Conservation (phyloP, 2,113 vertebrate genomes). For the Garra rufa region DNA sequence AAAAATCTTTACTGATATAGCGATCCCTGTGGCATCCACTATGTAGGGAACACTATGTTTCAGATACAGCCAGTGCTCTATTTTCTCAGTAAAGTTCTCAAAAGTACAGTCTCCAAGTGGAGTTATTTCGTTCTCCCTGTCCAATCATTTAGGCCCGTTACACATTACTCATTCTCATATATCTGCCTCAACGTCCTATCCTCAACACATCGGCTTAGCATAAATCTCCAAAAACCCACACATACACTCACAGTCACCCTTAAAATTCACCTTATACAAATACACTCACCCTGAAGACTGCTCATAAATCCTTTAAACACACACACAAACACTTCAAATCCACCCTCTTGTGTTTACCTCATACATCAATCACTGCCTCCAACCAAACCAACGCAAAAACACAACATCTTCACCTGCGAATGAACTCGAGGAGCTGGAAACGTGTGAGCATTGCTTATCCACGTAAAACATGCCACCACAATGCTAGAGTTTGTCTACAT, state of each 20-base stretch:
- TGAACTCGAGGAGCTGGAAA: background rate
- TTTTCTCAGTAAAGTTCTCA: background rate
- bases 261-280: conserved; percentile 13
- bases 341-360: background rate
- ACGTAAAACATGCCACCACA: background rate
- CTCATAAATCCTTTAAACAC: conserved; percentile 31
- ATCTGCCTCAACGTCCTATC: background rate
- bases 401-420: conserved; percentile 15
- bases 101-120: background rate
- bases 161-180: conserved; percentile 22
- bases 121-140: background rate
- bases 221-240: conserved; percentile 32
- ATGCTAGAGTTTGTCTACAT: background rate
- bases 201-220: background rate
- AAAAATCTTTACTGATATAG: background rate
- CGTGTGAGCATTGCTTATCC: background rate
- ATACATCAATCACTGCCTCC: background rate
- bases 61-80: background rate
- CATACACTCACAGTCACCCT: conserved; percentile 44
- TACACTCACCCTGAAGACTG: background rate
- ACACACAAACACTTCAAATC: background rate
- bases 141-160: background rate
- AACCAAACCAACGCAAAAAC: background rate
- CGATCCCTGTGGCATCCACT: background rate
- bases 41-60: background rate